Base-by-base conservation (phyloP, 2,797 vertebrate species). In the Phalanger gymnotis region DNA sequence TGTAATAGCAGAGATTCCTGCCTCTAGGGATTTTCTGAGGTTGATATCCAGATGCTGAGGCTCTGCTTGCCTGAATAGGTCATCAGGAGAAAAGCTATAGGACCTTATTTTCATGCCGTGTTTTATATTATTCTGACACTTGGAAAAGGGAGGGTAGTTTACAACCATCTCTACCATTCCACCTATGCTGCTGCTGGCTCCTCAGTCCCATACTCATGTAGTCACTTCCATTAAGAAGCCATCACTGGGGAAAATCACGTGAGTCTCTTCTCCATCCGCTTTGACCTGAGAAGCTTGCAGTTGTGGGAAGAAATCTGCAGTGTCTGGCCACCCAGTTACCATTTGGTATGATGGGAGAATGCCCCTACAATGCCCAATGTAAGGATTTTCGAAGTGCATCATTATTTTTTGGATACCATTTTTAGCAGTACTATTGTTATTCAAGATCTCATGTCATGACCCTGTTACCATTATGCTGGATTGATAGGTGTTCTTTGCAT, bases 11-110 rank as follows among this genome's bases (percentile, higher is more conserved):
- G 93, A 97, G 53, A 94, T n/a, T 93, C 30, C 54, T 96, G n/a
- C 7, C 96, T 96, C 53, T 28, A 95, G 40, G 9, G 53, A 53
- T 95, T 96, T 97, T 98, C 92, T 51, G 91, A 90, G 47, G 28
- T 61, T 95, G 61, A 55, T 47, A 96, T 73, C 25, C 92, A 93
- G 53, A 93, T 96, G 51, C 3, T n/a, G 93, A 22, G 52, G 25
- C 47, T 96, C 7, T 95, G 11, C 31, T 92, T 91, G 22, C 66
- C 66, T 91, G 66, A 95, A 91, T 53, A 95, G 19, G 92, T 10
- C 27, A 27, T 54, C 66, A 73, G 66, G 5, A 87, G 61, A 56
- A 96, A 90, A 95, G 51, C 90, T 91, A 55, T 27, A 9, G 12
- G 25, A 47, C 54, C 34, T 27, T 53, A 34, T 66, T 95, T 97